Conservation (phyloP, 2,888 invertebrate genomes). For the Heliconius hortense region DNA sequence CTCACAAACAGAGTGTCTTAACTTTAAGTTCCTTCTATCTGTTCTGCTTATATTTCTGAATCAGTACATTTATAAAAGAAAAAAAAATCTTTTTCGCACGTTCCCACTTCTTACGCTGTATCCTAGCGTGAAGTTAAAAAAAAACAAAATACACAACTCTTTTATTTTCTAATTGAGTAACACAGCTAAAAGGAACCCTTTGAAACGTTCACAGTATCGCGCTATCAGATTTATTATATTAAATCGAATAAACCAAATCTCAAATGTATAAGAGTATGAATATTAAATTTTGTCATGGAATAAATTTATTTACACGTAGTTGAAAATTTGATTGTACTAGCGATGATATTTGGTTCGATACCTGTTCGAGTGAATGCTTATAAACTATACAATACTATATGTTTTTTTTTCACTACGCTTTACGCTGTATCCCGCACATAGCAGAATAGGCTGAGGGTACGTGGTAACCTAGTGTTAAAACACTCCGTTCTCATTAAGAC, state of each 20-base stretch:
- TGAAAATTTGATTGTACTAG: not conserved
- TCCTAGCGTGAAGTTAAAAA: not conserved
- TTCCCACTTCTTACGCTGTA: too few species aligned
- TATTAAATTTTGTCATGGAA: conserved; percentile 1
- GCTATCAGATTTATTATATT: conserved; percentile 6
- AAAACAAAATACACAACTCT: not conserved
- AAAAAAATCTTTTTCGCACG: too few species aligned
- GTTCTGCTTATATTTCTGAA: too few species aligned
- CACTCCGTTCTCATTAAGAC: not conserved
- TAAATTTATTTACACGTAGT: not conserved
- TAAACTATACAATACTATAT: not conserved
- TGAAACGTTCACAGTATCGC: conserved; percentile 10
- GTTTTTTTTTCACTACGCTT: too few species aligned
- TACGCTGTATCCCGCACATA: too few species aligned
- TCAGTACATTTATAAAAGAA: too few species aligned
- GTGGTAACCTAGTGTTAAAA: not conserved
- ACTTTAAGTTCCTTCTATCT: too few species aligned
- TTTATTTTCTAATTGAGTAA: conserved; percentile 11
- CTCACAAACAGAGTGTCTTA: too few species aligned
- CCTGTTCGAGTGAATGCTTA: not conserved
- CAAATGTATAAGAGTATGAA: not conserved
- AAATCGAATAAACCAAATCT: conserved; percentile 6
- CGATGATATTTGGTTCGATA: not conserved
- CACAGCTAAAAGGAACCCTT: conserved; percentile 11
- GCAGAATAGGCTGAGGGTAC: too few species aligned